Conservation (phyloP, 2,113 vertebrate genomes). For the Takifugu bimaculatus region DNA sequence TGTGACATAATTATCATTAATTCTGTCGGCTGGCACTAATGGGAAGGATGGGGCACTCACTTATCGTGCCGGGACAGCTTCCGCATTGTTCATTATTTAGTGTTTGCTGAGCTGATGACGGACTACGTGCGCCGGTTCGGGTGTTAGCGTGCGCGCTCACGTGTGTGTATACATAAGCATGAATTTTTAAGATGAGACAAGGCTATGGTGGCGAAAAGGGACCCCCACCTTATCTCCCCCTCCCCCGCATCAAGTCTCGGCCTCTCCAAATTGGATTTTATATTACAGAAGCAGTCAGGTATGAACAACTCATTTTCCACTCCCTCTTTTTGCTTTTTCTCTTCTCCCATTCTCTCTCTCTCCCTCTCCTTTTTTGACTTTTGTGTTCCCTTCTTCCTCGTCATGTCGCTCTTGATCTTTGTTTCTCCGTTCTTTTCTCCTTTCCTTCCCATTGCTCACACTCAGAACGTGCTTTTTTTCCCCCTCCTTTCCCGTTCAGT, state of each 20-base stretch:
- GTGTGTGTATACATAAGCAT: constrained; percentile 29
- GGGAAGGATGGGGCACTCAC: constrained; percentile 75
- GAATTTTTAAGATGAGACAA: constrained; percentile 58
- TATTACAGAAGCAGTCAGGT: constrained; percentile 90
- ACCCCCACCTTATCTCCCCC: constrained; percentile 85
- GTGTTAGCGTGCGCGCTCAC: constrained; percentile 1
- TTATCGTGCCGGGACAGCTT: constrained; percentile 88
- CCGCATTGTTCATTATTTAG: constrained; percentile 90
- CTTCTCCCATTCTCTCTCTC: constrained; percentile 76
- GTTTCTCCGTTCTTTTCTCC: not conserved
- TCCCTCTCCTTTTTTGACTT: constrained; percentile 54
- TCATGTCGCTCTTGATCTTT: not conserved
- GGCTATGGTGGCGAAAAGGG: constrained; percentile 63
- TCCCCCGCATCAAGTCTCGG: constrained; percentile 71
- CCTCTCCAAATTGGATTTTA: constrained; percentile 95
- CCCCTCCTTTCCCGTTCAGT: no score
- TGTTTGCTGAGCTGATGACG: constrained; percentile 93
- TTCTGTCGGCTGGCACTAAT: constrained; percentile 84
- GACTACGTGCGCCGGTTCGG: constrained; percentile 32
- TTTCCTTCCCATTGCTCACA: not conserved
- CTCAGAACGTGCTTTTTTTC: no score
- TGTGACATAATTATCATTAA: constrained; percentile 94
- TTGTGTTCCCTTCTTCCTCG: constrained; percentile 10
- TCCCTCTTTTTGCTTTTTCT: constrained; percentile 61
- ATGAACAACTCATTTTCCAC: constrained; percentile 90